A percentile compares a stretch with the other conserved stretches of the same genome.
Conservation (phyloP, 2,888 invertebrate species). For the Diarsia dahlii region DNA sequence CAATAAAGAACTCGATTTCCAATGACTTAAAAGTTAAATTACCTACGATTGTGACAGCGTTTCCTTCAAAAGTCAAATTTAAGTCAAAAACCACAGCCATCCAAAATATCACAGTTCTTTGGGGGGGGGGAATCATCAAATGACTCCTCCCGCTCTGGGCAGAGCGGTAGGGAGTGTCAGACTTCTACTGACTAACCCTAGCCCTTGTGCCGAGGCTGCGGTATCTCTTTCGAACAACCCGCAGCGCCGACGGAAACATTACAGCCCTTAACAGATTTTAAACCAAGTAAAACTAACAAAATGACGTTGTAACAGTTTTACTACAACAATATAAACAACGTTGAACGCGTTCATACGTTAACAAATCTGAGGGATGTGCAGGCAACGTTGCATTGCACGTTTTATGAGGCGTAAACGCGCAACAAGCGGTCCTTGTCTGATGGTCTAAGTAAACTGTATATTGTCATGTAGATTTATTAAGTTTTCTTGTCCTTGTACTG, state of each 20-base stretch:
- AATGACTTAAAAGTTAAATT: not conserved
- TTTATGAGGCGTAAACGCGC: constrained; percentile 51
- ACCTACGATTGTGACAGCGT: too few relatives aligned
- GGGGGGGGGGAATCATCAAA: too few relatives aligned
- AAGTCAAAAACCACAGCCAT: too few relatives aligned
- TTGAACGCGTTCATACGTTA: constrained; percentile 34
- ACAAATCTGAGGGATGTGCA: constrained; percentile 48
- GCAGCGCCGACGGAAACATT: too few relatives aligned
- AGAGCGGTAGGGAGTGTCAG: too few relatives aligned
- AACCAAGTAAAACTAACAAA: constrained; percentile 3
- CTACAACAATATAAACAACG: constrained; percentile 21
- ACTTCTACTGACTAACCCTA: too few relatives aligned
- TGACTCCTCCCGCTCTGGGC: too few relatives aligned
- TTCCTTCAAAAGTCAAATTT: too few relatives aligned
- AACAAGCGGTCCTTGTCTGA: constrained; percentile 48
- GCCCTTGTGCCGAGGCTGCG: too few relatives aligned
- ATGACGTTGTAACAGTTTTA: constrained; percentile 25
- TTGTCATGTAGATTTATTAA: constrained; percentile 20
- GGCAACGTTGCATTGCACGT: constrained; percentile 41
- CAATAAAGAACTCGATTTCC: not conserved
- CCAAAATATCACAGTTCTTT: too few relatives aligned
- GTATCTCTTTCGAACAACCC: too few relatives aligned
- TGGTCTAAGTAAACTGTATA: constrained; percentile 31
- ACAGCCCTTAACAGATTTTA: not conserved
- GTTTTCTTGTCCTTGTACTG: not conserved